Evolutionary conservation across 30 jellyfish, hydroid and myxozoan genomes (phyloP).

Genomic region (Mastigias papua): DNA sequence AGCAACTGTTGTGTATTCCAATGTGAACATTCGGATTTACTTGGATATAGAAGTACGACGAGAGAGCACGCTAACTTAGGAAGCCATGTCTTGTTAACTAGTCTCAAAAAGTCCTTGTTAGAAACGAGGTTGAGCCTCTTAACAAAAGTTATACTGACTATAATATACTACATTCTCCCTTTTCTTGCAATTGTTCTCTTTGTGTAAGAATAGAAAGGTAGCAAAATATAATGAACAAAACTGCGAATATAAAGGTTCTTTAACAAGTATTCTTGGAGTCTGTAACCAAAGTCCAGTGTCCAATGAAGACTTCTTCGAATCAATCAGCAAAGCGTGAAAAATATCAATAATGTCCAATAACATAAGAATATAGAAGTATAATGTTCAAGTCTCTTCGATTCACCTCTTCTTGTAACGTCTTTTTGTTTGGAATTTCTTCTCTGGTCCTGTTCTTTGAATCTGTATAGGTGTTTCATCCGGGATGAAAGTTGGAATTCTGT

Average conservation of each 20-base stretch:
- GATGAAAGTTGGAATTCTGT: no score
- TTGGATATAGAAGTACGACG: neutral
- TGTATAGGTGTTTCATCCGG: no score
- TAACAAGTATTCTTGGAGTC: neutral
- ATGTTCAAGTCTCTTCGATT: neutral
- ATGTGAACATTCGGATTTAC: neutral
- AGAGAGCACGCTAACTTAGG: neutral
- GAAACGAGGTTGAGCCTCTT: neutral
- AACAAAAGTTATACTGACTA: neutral
- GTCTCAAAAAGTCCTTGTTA: neutral
- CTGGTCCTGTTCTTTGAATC: conserved; percentile 8
- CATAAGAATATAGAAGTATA: neutral
- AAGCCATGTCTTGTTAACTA: neutral
- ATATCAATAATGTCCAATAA: neutral
- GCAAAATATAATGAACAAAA: neutral
- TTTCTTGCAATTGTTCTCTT: neutral
- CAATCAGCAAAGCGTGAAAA: neutral
- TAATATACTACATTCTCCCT: neutral
- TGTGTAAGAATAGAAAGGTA: neutral
- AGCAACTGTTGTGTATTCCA: neutral
- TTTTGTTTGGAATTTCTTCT: conserved; percentile 4
- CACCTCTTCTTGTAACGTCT: conserved; percentile 26
- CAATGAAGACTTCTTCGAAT: neutral
- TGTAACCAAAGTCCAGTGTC: neutral
- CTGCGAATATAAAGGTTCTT: neutral